Conservation (phyloP, 1,140 invertebrate species). For the Ptiloglossa arizonensis region DNA sequence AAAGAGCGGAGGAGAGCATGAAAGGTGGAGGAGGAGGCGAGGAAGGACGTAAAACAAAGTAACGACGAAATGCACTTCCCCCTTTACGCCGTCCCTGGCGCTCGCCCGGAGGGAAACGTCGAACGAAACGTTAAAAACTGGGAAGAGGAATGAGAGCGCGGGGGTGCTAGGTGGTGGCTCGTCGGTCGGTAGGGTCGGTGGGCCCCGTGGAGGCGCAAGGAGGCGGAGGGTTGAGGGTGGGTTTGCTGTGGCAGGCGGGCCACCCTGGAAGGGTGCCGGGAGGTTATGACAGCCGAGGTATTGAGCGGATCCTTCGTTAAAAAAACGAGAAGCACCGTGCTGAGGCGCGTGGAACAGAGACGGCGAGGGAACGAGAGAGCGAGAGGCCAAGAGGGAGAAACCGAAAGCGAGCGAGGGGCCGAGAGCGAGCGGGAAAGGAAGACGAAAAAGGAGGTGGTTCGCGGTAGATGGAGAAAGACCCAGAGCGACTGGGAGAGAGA, state of each 20-base stretch:
- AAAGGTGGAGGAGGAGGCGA: constrained; percentile 34
- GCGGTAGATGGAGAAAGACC: constrained; percentile 40
- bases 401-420: constrained; percentile 38
- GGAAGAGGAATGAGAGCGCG: constrained; percentile 73
- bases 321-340: constrained; percentile 73
- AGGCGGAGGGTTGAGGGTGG: constrained; percentile 56
- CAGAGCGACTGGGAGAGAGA: not conserved
- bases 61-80: constrained; percentile 80
- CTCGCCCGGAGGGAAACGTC: constrained; percentile 76
- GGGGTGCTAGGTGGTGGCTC: constrained; percentile 64
- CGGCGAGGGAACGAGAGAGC: constrained; percentile 54
- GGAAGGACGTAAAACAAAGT: constrained; percentile 80
- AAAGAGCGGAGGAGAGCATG: constrained; percentile 3
- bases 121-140: constrained; percentile 80
- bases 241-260: constrained; percentile 59
- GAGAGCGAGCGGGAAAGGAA: constrained; percentile 25
- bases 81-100: constrained; percentile 60
- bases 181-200: constrained; percentile 58
- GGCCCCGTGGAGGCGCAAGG: constrained; percentile 62
- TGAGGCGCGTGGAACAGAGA: constrained; percentile 64
- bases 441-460: constrained; percentile 37
- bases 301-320: constrained; percentile 82
- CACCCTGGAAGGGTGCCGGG: constrained; percentile 73
- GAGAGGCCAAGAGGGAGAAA: constrained; percentile 35
- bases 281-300: constrained; percentile 82